These are phyloP conservation scores for Morone saxatilis DNA, from an alignment of 2,113 vertebrate genomes.

Conservation along the genomic window DNA sequence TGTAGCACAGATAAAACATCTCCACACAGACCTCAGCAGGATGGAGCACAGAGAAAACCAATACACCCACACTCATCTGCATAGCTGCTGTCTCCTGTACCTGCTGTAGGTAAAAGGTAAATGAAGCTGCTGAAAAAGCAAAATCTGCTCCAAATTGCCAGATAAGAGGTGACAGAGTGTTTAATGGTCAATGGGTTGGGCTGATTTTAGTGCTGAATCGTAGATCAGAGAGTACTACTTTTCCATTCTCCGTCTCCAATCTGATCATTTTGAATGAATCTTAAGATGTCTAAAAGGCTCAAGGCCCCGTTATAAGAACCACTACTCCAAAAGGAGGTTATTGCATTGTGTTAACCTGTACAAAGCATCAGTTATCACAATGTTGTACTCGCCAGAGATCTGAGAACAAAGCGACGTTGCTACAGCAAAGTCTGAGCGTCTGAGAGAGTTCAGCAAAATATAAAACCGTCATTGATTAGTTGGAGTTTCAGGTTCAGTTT, in stretches of 20 bases:
- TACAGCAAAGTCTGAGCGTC: background rate
- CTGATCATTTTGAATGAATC: conserved; percentile 8
- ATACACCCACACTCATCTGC: conserved; percentile 61
- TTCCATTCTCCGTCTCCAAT: conserved; percentile 4
- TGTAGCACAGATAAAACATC: conserved; percentile 72
- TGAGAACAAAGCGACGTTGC: background rate
- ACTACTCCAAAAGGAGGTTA: background rate
- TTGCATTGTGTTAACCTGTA: background rate
- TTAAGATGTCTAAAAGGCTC: background rate
- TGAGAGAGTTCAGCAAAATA: no score
- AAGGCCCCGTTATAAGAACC: background rate
- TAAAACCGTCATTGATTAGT: no score
- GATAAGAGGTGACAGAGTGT: conserved; percentile 5
- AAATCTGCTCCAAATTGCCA: conserved; percentile 15
- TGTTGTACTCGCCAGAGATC: background rate
- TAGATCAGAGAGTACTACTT: background rate
- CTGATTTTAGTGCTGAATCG: background rate
- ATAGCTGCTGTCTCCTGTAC: conserved; percentile 36
- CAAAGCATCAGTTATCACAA: background rate
- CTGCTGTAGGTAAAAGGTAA: conserved; percentile 13
- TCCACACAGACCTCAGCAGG: conserved; percentile 55
- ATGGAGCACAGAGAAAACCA: conserved; percentile 51
- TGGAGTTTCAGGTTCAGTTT: no score
- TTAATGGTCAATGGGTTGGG: conserved; percentile 1
- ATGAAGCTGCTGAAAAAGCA: background rate